Percentiles rank a stretch among this genome's conserved stretches.
phyloP scores from a whole-genome alignment of 2,113 vertebrate genomes.

The Sakesphorus luctuosus region DNA sequence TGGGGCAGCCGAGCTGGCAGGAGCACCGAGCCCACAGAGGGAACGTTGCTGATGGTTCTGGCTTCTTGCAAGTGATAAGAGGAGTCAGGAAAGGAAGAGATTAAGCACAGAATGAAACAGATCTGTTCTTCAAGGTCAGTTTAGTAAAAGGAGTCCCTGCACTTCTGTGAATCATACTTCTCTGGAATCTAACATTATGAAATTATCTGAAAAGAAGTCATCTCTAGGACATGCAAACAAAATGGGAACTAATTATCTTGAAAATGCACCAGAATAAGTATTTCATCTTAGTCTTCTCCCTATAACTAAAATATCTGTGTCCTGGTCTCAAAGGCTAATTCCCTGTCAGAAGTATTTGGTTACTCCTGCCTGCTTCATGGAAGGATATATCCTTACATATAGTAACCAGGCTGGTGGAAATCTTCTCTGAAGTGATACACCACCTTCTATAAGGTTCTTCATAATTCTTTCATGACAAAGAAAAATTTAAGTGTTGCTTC shows the following conservation, averaged over 20 bases:
- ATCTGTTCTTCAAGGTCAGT: conserved; percentile 11
- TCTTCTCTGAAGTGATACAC: neutral
- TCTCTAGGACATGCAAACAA: neutral
- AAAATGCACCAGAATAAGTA: neutral
- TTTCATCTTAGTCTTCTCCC: neutral
- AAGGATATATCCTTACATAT: neutral
- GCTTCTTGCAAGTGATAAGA: neutral
- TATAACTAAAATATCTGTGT: neutral
- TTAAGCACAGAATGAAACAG: neutral
- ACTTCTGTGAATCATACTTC: neutral
- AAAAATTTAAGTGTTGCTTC: neutral
- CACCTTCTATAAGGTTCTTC: neutral
- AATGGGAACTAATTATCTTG: neutral
- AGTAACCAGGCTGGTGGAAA: neutral
- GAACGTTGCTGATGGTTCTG: neutral
- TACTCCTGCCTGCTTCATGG: neutral
- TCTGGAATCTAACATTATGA: neutral
- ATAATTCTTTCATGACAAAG: neutral
- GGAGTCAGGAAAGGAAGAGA: neutral
- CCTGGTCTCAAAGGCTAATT: neutral
- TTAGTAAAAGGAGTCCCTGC: neutral
- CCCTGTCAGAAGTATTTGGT: neutral
- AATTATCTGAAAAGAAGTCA: neutral
- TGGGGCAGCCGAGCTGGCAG: conserved; percentile 8
- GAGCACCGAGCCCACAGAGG: neutral